A percentile compares a stretch with the other conserved stretches of the same genome.
phyloP scores from a whole-genome alignment of 2,113 vertebrate species.

The Smithornis capensis region DNA sequence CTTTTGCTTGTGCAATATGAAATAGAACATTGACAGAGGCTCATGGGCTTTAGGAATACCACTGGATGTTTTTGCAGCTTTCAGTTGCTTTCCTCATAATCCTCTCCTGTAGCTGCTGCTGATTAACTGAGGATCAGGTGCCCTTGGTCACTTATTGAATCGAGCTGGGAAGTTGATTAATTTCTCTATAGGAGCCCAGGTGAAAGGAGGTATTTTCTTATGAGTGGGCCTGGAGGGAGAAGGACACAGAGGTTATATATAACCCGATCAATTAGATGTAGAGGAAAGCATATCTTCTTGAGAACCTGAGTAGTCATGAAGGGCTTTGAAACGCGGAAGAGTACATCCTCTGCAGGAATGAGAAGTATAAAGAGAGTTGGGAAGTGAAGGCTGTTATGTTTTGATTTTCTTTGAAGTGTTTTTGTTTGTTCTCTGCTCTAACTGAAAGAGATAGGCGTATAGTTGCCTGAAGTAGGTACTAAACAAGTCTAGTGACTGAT shows the following conservation, averaged over 20 bases:
- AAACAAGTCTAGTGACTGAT: not conserved
- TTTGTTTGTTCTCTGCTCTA: not conserved
- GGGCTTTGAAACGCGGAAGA: not conserved
- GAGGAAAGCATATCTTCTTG: not conserved
- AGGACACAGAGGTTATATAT: not conserved
- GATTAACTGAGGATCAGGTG: not conserved
- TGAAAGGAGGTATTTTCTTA: not conserved
- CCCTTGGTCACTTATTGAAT: not conserved
- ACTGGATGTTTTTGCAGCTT: not conserved
- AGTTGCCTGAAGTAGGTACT: not conserved
- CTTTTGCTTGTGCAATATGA: not conserved
- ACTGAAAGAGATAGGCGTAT: not conserved
- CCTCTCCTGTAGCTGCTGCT: not conserved
- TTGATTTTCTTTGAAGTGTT: not conserved
- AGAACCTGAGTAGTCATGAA: not conserved
- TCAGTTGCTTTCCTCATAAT: not conserved
- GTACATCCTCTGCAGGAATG: not conserved
- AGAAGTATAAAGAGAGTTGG: not conserved
- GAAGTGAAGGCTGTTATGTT: not conserved
- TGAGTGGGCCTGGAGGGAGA: accelerated
- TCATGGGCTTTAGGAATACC: not conserved
- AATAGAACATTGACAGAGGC: not conserved
- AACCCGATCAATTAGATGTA: not conserved
- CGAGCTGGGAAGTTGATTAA: not conserved
- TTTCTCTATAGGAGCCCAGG: not conserved